phyloP scores from a whole-genome alignment of 2,113 vertebrate genomes.

The Hystrix cristata region DNA sequence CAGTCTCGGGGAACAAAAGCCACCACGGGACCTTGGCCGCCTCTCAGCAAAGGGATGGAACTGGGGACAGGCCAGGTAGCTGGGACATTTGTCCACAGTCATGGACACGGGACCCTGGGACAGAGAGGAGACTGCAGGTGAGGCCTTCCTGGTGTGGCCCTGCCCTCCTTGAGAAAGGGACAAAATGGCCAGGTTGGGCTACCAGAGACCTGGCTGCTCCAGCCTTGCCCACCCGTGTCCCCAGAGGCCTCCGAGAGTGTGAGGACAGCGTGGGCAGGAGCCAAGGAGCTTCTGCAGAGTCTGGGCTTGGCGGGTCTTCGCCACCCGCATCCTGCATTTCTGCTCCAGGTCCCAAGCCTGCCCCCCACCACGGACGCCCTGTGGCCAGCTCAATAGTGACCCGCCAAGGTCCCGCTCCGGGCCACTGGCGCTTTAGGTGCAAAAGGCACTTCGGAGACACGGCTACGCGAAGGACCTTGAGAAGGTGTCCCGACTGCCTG shows the following conservation, averaged over 20 bases:
- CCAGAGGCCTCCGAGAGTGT: background rate
- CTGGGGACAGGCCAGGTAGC: background rate
- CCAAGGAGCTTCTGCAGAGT: background rate
- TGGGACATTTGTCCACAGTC: background rate
- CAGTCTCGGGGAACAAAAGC: background rate
- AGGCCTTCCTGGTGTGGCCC: background rate
- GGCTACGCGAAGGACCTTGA: background rate
- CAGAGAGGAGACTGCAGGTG: background rate
- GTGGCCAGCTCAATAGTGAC: background rate
- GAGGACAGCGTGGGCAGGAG: background rate
- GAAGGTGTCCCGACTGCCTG: too few species aligned
- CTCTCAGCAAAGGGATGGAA: background rate
- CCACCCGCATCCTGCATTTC: accelerated
- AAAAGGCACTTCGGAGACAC: background rate
- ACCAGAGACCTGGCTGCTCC: background rate
- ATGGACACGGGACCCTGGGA: too few species aligned
- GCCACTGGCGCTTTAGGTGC: accelerated
- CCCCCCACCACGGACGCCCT: background rate
- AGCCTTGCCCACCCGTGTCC: background rate
- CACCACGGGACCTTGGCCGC: background rate
- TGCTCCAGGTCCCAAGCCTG: background rate
- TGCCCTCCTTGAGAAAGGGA: background rate
- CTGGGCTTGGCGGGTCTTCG: background rate
- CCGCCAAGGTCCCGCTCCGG: background rate
- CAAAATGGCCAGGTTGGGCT: background rate